phyloP scores from a whole-genome alignment of 92 coral and sea anemone genomes.

The Phenganax marumi region DNA sequence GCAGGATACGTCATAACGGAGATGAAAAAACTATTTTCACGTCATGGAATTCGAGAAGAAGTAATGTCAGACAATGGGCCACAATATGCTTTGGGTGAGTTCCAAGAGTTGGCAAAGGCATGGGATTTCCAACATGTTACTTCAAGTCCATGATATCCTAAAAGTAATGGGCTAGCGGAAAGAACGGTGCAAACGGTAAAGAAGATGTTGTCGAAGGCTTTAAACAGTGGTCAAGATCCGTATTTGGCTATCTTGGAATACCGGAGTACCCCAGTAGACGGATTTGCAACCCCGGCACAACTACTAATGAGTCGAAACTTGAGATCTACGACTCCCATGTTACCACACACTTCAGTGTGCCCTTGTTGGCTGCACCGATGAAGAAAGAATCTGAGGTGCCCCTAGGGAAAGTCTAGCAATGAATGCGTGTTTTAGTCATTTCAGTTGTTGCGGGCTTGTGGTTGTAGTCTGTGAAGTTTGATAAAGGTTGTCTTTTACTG shows the following conservation, averaged over 20 bases:
- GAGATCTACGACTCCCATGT: conserved; percentile 45
- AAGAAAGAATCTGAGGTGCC: too few relatives aligned
- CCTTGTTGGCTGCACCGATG: too few relatives aligned
- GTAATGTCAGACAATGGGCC: not conserved
- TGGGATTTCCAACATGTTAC: conserved; percentile 22
- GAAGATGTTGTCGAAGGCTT: too few relatives aligned
- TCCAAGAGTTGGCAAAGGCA: not conserved
- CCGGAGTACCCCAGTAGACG: conserved; percentile 17
- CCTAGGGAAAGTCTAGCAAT: too few relatives aligned
- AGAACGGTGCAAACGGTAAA: too few relatives aligned
- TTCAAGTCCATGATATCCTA: not conserved
- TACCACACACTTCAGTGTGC: too few relatives aligned
- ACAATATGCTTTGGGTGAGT: not conserved
- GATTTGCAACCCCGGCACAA: conserved; percentile 39
- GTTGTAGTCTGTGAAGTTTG: too few relatives aligned
- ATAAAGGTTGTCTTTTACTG: too few relatives aligned
- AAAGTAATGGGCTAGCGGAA: too few relatives aligned
- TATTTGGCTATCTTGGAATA: conserved; percentile 39
- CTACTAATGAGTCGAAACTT: conserved; percentile 44
- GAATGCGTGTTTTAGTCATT: too few relatives aligned
- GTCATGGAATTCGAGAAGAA: not conserved
- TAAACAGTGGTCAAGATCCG: too few relatives aligned
- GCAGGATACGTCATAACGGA: not conserved
- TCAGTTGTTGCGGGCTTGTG: too few relatives aligned
- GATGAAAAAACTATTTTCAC: not conserved